Evolutionary conservation across 2,888 invertebrate species (phyloP).

Genomic region (Pyrochroa serraticornis): DNA sequence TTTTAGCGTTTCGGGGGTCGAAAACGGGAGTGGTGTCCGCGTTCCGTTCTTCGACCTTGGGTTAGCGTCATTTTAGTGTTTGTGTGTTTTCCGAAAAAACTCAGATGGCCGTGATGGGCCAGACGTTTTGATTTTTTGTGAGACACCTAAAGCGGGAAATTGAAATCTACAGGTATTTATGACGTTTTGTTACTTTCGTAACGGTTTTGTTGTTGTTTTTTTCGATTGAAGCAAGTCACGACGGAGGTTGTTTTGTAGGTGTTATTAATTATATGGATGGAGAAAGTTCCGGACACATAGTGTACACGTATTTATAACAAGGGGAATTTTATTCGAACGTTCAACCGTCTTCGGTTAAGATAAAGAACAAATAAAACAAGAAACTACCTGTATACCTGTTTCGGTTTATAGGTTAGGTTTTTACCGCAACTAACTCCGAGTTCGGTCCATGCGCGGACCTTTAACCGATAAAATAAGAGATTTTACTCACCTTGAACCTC

Average conservation of each 20-base stretch:
- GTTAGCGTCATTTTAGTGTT: too few species aligned
- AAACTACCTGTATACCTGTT: slow-evolving; percentile 4
- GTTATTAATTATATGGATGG: slow-evolving; percentile 11
- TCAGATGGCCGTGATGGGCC: too few species aligned
- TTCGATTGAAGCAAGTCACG: slow-evolving; percentile 21
- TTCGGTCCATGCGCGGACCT: too few species aligned
- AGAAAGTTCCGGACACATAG: slow-evolving; percentile 20
- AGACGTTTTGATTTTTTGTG: too few species aligned
- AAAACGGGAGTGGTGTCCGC: not conserved
- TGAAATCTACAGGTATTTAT: not conserved
- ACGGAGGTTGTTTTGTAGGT: slow-evolving; percentile 14
- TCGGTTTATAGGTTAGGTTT: not conserved
- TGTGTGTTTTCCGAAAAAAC: not conserved
- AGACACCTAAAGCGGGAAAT: too few species aligned
- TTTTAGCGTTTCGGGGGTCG: slow-evolving; percentile 20
- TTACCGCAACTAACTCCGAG: too few species aligned
- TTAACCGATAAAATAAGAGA: too few species aligned
- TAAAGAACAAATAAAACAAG: slow-evolving; percentile 4
- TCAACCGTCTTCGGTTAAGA: not conserved
- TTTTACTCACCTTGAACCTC: too few species aligned
- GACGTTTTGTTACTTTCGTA: not conserved
- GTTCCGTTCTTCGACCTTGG: not conserved
- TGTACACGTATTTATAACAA: slow-evolving; percentile 14
- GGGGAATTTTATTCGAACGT: slow-evolving; percentile 1
- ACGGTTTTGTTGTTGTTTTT: slow-evolving; percentile 2